Percentiles rank a stretch among this genome's conserved stretches.
Conservation (phyloP, 2,113 vertebrate genomes). For the Mormoops blainvillei region DNA sequence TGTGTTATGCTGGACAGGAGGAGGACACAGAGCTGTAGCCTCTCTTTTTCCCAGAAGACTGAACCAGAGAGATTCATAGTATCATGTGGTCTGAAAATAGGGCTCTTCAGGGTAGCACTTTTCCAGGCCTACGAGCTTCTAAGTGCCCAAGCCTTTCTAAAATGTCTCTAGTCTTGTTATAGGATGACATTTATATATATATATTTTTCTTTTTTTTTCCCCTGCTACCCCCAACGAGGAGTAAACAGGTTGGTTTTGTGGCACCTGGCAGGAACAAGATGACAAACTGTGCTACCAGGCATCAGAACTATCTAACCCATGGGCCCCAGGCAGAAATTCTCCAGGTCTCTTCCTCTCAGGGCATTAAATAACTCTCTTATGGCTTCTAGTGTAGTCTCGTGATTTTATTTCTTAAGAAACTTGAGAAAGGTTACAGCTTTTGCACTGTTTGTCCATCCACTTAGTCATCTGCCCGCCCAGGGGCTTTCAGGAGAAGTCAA, state of each 20-base stretch:
- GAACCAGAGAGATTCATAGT: not conserved
- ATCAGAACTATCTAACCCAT: not conserved
- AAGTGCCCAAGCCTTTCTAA: not conserved
- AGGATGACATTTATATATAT: not conserved
- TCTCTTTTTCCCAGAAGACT: not conserved
- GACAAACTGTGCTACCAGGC: not conserved
- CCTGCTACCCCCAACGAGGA: not conserved
- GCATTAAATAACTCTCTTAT: constrained; percentile 38
- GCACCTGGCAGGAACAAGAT: not conserved
- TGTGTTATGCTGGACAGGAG: not conserved
- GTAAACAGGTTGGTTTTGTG: not conserved
- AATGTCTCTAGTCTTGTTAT: not conserved
- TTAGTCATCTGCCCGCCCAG: not conserved
- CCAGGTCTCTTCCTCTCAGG: not conserved
- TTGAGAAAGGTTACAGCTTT: constrained; percentile 45
- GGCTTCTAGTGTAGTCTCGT: constrained; percentile 2
- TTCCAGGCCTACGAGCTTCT: not conserved
- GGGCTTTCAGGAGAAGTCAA: not conserved
- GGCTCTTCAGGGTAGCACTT: not conserved
- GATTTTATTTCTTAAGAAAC: constrained; percentile 65
- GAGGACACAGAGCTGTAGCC: not conserved
- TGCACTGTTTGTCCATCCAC: constrained; percentile 29
- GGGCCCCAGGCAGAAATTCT: not conserved
- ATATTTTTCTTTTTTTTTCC: not conserved
- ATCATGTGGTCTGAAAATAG: not conserved